Conservation (phyloP, 1,140 invertebrate genomes). For the Drosophila pectinifera region DNA sequence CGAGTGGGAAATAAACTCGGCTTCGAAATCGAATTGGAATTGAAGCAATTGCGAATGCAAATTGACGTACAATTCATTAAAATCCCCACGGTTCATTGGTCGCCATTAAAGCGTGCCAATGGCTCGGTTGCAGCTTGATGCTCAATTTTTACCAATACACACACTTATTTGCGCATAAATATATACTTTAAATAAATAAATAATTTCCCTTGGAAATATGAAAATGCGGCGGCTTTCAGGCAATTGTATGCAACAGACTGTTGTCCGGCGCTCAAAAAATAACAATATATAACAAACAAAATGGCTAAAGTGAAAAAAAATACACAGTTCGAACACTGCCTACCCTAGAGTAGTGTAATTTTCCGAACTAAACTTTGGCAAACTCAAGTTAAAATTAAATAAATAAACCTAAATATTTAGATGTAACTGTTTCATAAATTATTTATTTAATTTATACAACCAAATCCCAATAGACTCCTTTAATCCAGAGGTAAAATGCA, state of each 20-base stretch:
- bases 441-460: background rate
- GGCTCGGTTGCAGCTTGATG: slow-evolving; percentile 34
- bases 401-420: rapidly evolving
- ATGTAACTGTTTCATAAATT: background rate
- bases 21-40: slow-evolving; percentile 57
- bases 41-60: slow-evolving; percentile 66
- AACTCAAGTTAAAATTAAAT: too few species aligned
- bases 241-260: slow-evolving; percentile 19
- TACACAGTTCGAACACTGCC: background rate
- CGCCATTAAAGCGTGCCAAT: slow-evolving; percentile 59
- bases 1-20: slow-evolving; percentile 28
- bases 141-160: slow-evolving; percentile 31
- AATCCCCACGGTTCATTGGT: slow-evolving; percentile 65
- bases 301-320: slow-evolving; percentile 13
- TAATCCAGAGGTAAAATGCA: background rate
- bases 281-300: slow-evolving; percentile 23
- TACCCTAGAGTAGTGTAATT: background rate
- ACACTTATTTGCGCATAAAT: slow-evolving; percentile 23
- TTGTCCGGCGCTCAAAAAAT: background rate
- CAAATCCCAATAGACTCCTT: background rate
- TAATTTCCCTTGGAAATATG: slow-evolving; percentile 36
- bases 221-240: slow-evolving; percentile 15
- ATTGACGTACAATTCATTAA: slow-evolving; percentile 78
- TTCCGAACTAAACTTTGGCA: too few species aligned
- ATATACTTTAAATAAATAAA: slow-evolving; percentile 46